Evolutionary conservation across 2,113 vertebrate genomes (phyloP).

Genomic region (Neolamprologus cancellatus): DNA sequence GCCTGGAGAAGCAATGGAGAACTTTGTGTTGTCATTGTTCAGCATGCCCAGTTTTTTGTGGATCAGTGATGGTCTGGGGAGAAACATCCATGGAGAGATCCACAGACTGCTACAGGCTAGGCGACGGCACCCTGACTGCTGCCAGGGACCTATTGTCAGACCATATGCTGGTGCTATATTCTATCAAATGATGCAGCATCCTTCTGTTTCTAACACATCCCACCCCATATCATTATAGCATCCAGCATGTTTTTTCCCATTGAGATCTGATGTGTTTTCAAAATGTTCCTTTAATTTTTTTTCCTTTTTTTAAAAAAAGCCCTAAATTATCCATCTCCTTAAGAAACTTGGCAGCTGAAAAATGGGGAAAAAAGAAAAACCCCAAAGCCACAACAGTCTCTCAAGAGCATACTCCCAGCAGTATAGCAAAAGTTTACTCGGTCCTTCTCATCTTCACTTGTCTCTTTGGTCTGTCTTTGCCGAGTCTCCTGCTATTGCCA

Average conservation of each 20-base stretch:
- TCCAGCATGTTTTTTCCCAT: neutral
- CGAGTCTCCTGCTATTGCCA: neutral
- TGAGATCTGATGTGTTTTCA: neutral
- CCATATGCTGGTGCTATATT: neutral
- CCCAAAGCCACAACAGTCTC: neutral
- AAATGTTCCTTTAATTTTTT: neutral
- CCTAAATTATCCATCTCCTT: neutral
- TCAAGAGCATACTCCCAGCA: neutral
- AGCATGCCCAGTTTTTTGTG: neutral
- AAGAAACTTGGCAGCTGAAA: neutral
- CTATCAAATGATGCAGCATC: neutral
- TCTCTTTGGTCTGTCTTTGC: neutral
- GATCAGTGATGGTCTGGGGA: neutral
- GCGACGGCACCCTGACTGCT: neutral
- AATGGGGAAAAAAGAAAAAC: neutral
- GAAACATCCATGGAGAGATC: neutral
- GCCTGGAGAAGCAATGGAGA: neutral
- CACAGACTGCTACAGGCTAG: neutral
- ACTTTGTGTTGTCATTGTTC: neutral
- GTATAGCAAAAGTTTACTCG: neutral
- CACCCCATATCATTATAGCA: neutral
- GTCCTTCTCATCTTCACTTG: neutral
- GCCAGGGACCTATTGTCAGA: neutral
- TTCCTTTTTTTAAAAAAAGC: fast-evolving
- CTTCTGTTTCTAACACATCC: neutral